phyloP scores from a whole-genome alignment of 2,888 invertebrate genomes.

The Incurvaria masculella region DNA sequence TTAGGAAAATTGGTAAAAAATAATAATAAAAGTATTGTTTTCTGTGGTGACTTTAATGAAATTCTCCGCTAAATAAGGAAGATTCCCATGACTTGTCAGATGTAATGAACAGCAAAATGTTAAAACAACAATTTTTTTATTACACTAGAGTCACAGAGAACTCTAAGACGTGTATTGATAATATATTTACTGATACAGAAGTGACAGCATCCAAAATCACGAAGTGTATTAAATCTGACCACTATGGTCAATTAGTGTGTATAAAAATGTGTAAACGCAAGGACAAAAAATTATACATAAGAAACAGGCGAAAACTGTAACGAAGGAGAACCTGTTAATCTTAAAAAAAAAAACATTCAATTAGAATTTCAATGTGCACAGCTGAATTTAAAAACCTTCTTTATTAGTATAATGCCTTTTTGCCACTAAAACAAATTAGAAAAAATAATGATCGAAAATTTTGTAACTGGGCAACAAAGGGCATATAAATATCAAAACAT shows the following conservation, averaged over 20 bases:
- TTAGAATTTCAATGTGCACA: background rate
- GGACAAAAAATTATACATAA: background rate
- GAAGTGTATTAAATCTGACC: background rate
- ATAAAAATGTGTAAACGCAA: background rate
- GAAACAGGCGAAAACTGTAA: background rate
- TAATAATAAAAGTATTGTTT: background rate
- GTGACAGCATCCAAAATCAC: background rate
- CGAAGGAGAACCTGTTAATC: background rate
- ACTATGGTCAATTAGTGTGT: background rate
- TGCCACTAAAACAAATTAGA: too few relatives aligned
- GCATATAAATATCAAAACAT: background rate
- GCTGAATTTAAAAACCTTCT: background rate
- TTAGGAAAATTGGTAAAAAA: background rate
- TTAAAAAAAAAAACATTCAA: background rate
- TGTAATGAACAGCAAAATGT: too few relatives aligned
- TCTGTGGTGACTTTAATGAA: background rate
- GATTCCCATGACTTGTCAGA: too few relatives aligned
- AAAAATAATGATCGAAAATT: too few relatives aligned
- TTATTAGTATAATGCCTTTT: too few relatives aligned
- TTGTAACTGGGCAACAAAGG: too few relatives aligned
- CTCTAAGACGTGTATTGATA: background rate
- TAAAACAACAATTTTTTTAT: background rate
- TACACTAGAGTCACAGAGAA: background rate
- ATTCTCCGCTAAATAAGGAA: background rate
- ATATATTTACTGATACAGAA: background rate